Evolutionary conservation across 2,797 vertebrate species (phyloP).

Genomic region (Saxicola maurus): DNA sequence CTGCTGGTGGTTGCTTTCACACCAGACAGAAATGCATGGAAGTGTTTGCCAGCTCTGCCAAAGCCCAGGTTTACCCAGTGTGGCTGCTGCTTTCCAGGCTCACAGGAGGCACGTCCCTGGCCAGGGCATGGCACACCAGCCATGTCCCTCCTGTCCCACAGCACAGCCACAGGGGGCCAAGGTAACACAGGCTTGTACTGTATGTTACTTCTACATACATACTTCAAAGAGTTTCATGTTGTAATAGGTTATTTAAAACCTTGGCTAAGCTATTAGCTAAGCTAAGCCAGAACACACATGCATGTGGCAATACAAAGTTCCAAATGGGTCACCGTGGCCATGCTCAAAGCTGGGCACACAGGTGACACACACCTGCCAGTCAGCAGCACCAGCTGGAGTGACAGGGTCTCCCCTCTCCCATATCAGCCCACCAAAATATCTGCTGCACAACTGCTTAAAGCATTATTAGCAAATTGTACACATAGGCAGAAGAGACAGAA

Average conservation of each 20-base stretch:
- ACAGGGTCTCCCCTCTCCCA: background rate
- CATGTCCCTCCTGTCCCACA: background rate
- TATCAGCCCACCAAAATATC: rapidly evolving
- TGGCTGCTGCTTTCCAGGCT: background rate
- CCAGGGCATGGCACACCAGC: rapidly evolving
- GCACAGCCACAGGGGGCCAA: background rate
- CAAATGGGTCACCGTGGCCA: background rate
- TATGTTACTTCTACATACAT: background rate
- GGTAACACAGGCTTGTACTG: background rate
- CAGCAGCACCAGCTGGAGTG: background rate
- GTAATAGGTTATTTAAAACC: background rate
- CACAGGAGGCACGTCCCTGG: rapidly evolving
- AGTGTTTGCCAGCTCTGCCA: background rate
- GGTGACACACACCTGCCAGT: background rate
- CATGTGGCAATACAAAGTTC: background rate
- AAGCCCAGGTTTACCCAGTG: background rate
- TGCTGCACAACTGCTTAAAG: background rate
- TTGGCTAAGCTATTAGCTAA: background rate
- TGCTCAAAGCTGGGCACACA: background rate
- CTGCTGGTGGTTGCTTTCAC: background rate
- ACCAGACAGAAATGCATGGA: background rate
- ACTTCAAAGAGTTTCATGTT: background rate
- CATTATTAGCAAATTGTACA: background rate
- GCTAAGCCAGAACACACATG: background rate
- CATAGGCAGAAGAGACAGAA: background rate